Evolutionary conservation across 53 echinoderm and acorn worm genomes (phyloP).

Genomic region (Mesocentrotus franciscanus): DNA sequence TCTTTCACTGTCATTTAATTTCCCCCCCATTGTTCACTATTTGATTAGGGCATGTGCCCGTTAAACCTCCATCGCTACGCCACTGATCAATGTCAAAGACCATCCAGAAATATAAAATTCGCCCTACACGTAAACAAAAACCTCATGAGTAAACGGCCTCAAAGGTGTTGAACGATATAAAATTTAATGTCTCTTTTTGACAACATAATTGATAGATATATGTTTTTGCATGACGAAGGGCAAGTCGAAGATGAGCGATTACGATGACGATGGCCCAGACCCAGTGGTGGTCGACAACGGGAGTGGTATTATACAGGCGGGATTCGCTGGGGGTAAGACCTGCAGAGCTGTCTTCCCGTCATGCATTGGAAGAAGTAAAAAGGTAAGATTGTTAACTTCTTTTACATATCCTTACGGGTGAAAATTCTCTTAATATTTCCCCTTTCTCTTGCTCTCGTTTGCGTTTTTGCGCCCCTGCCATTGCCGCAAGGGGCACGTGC

Average conservation of each 20-base stretch:
- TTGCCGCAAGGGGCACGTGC: no score
- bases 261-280: conserved; percentile 65
- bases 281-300: conserved; percentile 62
- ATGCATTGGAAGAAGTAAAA: conserved; percentile 25
- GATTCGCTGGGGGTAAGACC: conserved; percentile 48
- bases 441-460: not conserved
- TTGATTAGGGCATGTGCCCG: no score
- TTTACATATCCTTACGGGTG: not conserved
- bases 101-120: no score
- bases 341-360: not conserved
- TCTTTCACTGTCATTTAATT: no score
- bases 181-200: no score
- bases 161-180: no score
- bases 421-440: not conserved
- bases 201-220: no score
- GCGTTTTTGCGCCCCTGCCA: not conserved
- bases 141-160: no score
- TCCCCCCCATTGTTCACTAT: no score
- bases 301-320: conserved; percentile 46
- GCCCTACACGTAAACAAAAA: no score
- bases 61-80: no score
- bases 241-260: not conserved
- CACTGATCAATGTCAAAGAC: no score
- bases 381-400: not conserved
- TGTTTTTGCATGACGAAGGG: not conserved